Conservation (phyloP, 2,888 invertebrate genomes). For the Netelia melanura region DNA sequence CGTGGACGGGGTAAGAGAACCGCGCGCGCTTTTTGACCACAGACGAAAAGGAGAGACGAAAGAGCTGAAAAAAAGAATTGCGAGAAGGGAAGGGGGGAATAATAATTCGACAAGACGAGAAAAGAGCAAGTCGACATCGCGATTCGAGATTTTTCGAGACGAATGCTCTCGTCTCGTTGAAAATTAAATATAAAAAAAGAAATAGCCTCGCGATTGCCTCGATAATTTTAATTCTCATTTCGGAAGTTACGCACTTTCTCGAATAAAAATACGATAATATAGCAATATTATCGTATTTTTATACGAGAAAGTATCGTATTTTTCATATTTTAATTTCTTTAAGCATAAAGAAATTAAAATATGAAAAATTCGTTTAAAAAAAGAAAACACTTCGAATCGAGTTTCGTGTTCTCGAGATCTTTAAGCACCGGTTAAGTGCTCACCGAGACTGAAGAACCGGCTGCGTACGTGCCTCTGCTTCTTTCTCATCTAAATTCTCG, state of each 20-base stretch:
- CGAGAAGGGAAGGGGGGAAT: constrained; percentile 51
- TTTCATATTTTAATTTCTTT: background rate
- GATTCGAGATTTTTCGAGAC: constrained; percentile 32
- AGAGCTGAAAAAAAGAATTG: constrained; percentile 49
- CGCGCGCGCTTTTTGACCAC: constrained; percentile 50
- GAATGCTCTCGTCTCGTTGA: background rate
- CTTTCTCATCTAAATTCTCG: constrained; percentile 58
- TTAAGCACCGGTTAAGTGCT: constrained; percentile 57
- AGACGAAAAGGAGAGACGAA: constrained; percentile 54
- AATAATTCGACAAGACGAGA: constrained; percentile 62
- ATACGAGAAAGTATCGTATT: no score
- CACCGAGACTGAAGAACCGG: constrained; percentile 46
- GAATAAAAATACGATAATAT: background rate
- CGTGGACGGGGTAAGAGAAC: constrained; percentile 33
- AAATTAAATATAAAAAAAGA: constrained; percentile 21
- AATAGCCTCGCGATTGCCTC: constrained; percentile 41
- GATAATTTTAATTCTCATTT: constrained; percentile 66
- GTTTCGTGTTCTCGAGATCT: constrained; percentile 53
- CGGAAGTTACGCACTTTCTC: constrained; percentile 58
- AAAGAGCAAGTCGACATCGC: constrained; percentile 53
- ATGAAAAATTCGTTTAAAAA: background rate
- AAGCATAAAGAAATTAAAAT: constrained; percentile 16
- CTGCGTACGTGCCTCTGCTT: constrained; percentile 61
- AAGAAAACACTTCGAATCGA: background rate
- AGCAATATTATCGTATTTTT: no score